These are phyloP conservation scores for Grapholita molesta DNA, from an alignment of 1,140 invertebrate genomes.

Conservation along the genomic window DNA sequence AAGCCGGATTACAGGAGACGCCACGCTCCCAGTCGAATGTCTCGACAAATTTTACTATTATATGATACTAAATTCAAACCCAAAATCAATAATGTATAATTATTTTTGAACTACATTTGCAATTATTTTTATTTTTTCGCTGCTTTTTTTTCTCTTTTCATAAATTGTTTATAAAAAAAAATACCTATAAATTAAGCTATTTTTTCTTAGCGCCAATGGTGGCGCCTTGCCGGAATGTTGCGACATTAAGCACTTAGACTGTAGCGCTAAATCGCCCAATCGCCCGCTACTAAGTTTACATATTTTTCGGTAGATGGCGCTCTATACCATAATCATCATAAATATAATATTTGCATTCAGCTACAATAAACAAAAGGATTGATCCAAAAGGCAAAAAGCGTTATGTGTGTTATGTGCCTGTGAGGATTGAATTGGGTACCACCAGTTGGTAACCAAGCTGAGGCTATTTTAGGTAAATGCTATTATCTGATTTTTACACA, in stretches of 20 bases:
- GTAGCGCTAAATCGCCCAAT: not conserved
- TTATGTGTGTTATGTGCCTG: no score
- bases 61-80: not conserved
- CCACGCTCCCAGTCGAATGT: slow-evolving; percentile 88
- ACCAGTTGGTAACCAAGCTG: no score
- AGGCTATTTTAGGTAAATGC: no score
- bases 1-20: slow-evolving; percentile 96
- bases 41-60: slow-evolving; percentile 25
- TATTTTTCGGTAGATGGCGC: not conserved
- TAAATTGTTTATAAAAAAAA: not conserved
- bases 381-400: no score
- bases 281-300: not conserved
- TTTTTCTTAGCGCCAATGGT: not conserved
- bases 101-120: no score
- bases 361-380: no score
- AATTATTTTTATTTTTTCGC: not conserved
- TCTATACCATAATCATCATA: slow-evolving; percentile 40
- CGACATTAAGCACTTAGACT: not conserved
- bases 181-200: no score
- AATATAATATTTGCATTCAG: not conserved
- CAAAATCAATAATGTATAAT: not conserved
- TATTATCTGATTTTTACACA: no score
- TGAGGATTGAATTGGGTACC: no score
- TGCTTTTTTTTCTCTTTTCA: not conserved
- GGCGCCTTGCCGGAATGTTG: not conserved